These are phyloP conservation scores for Bradysia coprophila DNA, from an alignment of 1,140 invertebrate species.

Conservation along the genomic window DNA sequence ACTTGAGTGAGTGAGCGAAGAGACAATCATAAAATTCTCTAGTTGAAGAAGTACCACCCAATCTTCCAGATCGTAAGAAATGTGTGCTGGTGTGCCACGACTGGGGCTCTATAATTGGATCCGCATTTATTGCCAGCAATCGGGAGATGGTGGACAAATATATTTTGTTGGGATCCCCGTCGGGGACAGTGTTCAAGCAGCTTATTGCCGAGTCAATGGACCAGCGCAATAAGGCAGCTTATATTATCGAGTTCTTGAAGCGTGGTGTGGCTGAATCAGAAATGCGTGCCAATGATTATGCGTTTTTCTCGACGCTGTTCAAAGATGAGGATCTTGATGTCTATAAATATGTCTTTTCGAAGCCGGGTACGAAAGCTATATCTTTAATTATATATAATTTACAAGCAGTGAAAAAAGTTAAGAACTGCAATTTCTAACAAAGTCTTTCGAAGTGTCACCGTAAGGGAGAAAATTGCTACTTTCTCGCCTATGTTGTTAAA, in stretches of 20 bases:
- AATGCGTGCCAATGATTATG: slow-evolving; percentile 11
- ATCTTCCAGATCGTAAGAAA: slow-evolving; percentile 26
- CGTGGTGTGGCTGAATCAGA: slow-evolving; percentile 36
- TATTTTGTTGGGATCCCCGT: slow-evolving; percentile 34
- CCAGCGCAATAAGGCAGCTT: slow-evolving; percentile 37
- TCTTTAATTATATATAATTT: slow-evolving; percentile 1
- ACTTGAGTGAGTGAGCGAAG: slow-evolving; percentile 27
- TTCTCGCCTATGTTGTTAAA: too few relatives aligned
- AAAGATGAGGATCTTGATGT: neutral
- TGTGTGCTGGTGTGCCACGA: slow-evolving; percentile 45
- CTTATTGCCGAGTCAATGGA: slow-evolving; percentile 19
- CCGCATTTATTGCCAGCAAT: slow-evolving; percentile 29
- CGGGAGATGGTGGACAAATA: slow-evolving; percentile 37
- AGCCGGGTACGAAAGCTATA: neutral
- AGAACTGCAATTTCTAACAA: too few relatives aligned
- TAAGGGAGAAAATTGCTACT: too few relatives aligned
- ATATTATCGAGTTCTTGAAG: slow-evolving; percentile 41
- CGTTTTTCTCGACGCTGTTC: neutral
- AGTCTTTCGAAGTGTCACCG: too few relatives aligned
- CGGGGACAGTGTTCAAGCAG: slow-evolving; percentile 27
- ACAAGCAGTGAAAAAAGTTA: neutral
- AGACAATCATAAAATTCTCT: too few relatives aligned
- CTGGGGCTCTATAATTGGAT: slow-evolving; percentile 43
- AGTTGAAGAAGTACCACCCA: neutral
- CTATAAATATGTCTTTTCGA: neutral